phyloP scores from a whole-genome alignment of 2,113 vertebrate species.

The Suncus etruscus region DNA sequence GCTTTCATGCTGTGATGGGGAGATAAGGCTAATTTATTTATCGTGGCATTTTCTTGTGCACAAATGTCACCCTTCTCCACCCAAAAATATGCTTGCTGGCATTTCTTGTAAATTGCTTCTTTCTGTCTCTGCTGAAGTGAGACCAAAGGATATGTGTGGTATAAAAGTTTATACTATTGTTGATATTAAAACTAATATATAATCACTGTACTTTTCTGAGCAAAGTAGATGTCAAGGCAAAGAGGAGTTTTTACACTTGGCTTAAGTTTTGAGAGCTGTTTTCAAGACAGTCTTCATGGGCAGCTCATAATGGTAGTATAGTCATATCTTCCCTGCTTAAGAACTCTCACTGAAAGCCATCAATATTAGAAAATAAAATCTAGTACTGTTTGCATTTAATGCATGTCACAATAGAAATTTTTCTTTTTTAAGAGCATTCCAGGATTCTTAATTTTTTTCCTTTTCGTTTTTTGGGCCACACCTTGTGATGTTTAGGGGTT shows the following conservation, averaged over 20 bases:
- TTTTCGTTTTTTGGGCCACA: no score
- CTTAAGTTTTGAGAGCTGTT: conserved; percentile 7
- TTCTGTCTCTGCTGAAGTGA: conserved; percentile 65
- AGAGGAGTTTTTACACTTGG: neutral
- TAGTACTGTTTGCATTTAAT: neutral
- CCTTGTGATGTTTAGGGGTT: no score
- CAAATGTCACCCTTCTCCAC: conserved; percentile 58
- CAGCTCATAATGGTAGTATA: neutral
- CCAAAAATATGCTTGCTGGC: conserved; percentile 50
- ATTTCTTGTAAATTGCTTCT: conserved; percentile 68
- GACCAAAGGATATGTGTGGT: neutral
- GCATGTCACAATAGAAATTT: neutral
- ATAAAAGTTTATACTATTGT: conserved; percentile 41
- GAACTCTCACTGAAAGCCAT: neutral
- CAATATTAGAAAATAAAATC: conserved; percentile 31
- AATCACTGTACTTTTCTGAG: conserved; percentile 29
- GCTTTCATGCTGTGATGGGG: conserved; percentile 31
- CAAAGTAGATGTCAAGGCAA: conserved; percentile 12
- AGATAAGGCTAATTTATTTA: conserved; percentile 67
- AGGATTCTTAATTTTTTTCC: neutral
- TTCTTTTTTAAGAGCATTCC: neutral
- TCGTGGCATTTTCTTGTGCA: conserved; percentile 55
- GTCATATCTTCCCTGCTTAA: neutral
- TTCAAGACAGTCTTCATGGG: neutral
- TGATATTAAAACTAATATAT: conserved; percentile 33